Percentiles rank a stretch among this genome's conserved stretches.
These are phyloP conservation scores for Etheostoma perlongum DNA, from an alignment of 2,797 vertebrate genomes.

Conservation along the genomic window DNA sequence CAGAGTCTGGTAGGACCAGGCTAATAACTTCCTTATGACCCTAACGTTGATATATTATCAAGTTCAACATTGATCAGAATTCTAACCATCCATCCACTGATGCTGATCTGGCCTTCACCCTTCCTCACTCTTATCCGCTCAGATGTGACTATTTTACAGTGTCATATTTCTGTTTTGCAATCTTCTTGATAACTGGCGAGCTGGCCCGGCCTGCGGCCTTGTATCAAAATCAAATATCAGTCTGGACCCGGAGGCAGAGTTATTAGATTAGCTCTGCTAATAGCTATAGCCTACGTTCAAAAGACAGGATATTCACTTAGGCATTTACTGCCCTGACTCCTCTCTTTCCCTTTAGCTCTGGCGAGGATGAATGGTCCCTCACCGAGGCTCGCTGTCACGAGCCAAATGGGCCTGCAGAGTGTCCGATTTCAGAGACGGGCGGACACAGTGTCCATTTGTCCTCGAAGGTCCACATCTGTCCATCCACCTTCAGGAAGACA, in stretches of 20 bases:
- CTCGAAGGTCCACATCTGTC: conserved; percentile 49
- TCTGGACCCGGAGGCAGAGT: conserved; percentile 65
- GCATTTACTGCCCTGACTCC: conserved; percentile 57
- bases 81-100: background rate
- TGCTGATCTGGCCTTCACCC: background rate
- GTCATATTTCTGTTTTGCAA: conserved; percentile 35
- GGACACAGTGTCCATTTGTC: conserved; percentile 44
- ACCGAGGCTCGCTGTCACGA: conserved; percentile 40
- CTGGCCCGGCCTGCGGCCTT: conserved; percentile 22
- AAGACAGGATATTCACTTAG: conserved; percentile 79
- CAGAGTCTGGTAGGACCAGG: no score
- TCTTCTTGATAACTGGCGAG: conserved; percentile 20
- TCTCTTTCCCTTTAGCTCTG: conserved; percentile 43
- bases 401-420: conserved; percentile 34
- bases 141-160: conserved; percentile 30
- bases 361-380: conserved; percentile 42
- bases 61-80: background rate
- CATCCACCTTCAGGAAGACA: conserved; percentile 43
- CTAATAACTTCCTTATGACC: no score
- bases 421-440: conserved; percentile 54
- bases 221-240: conserved; percentile 58
- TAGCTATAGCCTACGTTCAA: conserved; percentile 59
- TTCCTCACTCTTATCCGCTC: background rate
- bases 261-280: conserved; percentile 74
- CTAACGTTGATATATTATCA: no score